These are phyloP conservation scores for Rhamnusium bicolor DNA, from an alignment of 2,888 invertebrate species.

Conservation along the genomic window DNA sequence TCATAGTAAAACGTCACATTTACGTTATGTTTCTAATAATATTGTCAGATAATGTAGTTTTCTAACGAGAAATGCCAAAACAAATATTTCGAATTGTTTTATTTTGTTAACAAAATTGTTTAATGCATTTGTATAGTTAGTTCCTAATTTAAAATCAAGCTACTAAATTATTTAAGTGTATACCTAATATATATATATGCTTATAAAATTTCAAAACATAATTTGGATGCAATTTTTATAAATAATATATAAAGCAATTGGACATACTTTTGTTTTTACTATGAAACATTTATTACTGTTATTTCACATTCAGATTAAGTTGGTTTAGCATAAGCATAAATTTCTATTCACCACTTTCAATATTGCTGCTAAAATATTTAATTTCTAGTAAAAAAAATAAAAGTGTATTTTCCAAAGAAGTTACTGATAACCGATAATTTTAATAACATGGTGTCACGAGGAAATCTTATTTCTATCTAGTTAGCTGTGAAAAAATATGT, in stretches of 20 bases:
- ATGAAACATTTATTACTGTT: constrained; percentile 31
- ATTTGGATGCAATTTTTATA: too few relatives aligned
- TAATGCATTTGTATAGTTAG: too few relatives aligned
- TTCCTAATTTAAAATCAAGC: too few relatives aligned
- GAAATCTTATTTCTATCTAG: not conserved
- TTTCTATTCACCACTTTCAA: too few relatives aligned
- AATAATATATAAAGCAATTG: too few relatives aligned
- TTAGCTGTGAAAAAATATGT: too few relatives aligned
- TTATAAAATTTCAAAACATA: too few relatives aligned
- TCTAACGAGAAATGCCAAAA: not conserved
- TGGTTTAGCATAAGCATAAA: not conserved
- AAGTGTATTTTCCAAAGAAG: not conserved
- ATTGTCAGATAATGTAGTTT: not conserved
- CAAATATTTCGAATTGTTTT: too few relatives aligned
- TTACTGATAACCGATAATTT: not conserved
- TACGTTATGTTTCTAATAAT: not conserved
- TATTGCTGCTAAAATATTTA: not conserved
- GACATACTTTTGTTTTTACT: constrained; percentile 12
- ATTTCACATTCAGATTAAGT: constrained; percentile 12
- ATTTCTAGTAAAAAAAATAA: not conserved
- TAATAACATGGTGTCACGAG: not conserved
- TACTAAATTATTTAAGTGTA: too few relatives aligned
- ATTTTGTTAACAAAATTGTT: too few relatives aligned
- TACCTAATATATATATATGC: too few relatives aligned
- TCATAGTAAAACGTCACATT: constrained; percentile 35